Evolutionary conservation across 2,797 vertebrate genomes (phyloP).

Genomic region (Danionella dracula): DNA sequence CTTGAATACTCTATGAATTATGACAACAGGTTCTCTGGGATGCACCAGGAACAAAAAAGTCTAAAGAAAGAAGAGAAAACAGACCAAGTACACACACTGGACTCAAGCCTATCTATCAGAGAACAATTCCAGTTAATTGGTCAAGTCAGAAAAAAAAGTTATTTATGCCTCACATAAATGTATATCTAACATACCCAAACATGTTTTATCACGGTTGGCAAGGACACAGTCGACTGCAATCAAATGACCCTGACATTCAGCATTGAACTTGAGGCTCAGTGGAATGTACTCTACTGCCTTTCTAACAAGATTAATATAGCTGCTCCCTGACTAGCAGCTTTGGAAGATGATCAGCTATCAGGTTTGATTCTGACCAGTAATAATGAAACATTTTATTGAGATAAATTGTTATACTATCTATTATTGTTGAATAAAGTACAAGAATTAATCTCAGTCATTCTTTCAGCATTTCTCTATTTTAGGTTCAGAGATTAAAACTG

Average conservation of each 20-base stretch:
- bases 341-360: background rate
- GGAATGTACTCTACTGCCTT: conserved; percentile 47
- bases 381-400: background rate
- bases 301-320: conserved; percentile 7
- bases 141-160: too few relatives aligned
- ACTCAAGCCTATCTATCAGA: too few relatives aligned
- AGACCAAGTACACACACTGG: too few relatives aligned
- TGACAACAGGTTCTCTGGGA: too few relatives aligned
- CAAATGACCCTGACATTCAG: conserved; percentile 53
- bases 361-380: background rate
- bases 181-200: conserved; percentile 39
- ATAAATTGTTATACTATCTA: background rate
- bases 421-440: too few relatives aligned
- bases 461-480: too few relatives aligned
- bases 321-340: conserved; percentile 1
- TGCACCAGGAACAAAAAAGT: too few relatives aligned
- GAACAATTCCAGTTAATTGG: too few relatives aligned
- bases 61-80: too few relatives aligned
- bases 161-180: background rate
- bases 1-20: too few relatives aligned
- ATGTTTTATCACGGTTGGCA: conserved; percentile 28
- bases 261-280: conserved; percentile 51
- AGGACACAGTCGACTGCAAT: conserved; percentile 48
- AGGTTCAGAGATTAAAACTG: too few relatives aligned
- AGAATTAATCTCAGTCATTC: too few relatives aligned